Evolutionary conservation across 35 echinoderm and acorn worm genomes (phyloP), one percentile per base, ranked within the genome.

Genomic region (Anneissia japonica): DNA sequence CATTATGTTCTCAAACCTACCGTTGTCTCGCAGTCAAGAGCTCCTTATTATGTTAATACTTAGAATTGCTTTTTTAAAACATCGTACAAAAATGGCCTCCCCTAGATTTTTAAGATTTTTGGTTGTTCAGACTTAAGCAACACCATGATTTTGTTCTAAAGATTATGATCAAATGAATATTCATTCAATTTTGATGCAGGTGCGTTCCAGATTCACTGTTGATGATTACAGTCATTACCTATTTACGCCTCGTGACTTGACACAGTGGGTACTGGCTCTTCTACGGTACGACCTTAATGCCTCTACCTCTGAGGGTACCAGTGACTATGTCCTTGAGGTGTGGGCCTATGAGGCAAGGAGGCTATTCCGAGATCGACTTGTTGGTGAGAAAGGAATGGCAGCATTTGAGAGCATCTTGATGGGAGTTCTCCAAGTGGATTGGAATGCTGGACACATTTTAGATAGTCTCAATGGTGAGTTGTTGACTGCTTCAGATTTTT

Each of bases 211-310:
- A 51, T 99, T 99, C 86, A 87, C 92, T 28, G 77, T 99, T 21
- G 96, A 99, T 75, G 96, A 99, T 16, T 89, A 99, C 80, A 99
- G 96, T 46, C 96, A 99, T 74, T 99, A 99, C 46, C 92, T 99
- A 31, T 99, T 99, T 77, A 99, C 96, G 5, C 89, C 96, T 26
- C 92, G 96, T 35, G 96, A 99, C 64, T 45, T 99, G 41, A 99
- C 92, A 73, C 92, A 99, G 43, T 99, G 96, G 96, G 89, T 99
- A 9, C 73, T 91, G 34, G 92, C 89, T 43, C 78, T 99, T 78
- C 89, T 99, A 4, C 85, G 96, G 23, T 99, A 99, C 40, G 96
- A 99, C 86, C 89, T 99, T 3, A 92, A 89, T 37, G 89, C 76
- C 5, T 85, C 82, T 0, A 88, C 88, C 3, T 88, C 85, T 38